Base-by-base conservation (phyloP, 2,888 invertebrate genomes). In the Yponomeuta malinellus region DNA sequence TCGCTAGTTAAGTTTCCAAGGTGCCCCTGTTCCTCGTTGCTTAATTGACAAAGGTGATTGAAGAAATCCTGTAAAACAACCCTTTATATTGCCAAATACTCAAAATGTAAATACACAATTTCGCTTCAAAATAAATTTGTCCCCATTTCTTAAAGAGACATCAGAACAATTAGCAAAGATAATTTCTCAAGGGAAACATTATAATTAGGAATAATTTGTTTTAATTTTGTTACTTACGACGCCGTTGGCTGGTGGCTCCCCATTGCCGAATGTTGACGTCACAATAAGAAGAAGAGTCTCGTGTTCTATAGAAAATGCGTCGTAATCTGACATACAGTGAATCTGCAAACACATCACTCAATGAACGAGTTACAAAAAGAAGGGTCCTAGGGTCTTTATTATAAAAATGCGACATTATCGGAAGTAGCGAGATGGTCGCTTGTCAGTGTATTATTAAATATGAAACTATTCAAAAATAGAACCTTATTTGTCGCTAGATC, bases 201-300 rank as follows among this genome's bases (percentile, higher is more conserved):
- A 29, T 37, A 33, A 59, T 69, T 69, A 31, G 33, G 48, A 52
- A 33, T 69, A 15, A 59, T 29, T 31, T n/a, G 48, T 68, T 48
- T 68, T 63, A 63, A 37, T 33, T 67, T n/a, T 69, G 73, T 31
- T 73, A 88, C 93, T 88, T 89, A 97, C 97, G 93, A 97, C 97
- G 75, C 98, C 98, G 86, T 98, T 98, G 83, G 98, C 98, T 0
- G 98, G 98, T 31, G 98, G 97, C 91, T 98, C 98, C 1, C 98
- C 98, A 83, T 98, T 98, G 10, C 98, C 98, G 83, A 98, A 98
- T 0, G 98, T 99, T 10, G 98, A 98, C 31, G 98, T 97, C 12
- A 98, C 96, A 33, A 98, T 96, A 71, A 99, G 87, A 4, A 98
- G 91, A 48, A 99, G 90, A 9, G 98, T 97, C 88, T 98, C 98